A percentile compares a stretch with the other conserved stretches of the same genome.
phyloP scores from a whole-genome alignment of 1,140 invertebrate genomes.

The Nautilus pompilius region DNA sequence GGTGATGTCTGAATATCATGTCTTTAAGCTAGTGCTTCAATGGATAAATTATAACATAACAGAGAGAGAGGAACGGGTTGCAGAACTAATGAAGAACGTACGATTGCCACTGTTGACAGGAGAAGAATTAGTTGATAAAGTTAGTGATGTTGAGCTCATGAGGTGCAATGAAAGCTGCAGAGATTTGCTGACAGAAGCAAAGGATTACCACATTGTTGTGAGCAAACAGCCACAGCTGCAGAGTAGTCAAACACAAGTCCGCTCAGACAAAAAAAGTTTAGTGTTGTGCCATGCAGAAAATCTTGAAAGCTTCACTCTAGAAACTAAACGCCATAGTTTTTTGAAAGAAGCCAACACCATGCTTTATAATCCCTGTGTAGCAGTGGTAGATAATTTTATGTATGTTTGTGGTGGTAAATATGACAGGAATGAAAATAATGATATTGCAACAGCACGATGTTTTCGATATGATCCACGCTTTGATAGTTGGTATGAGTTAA shows the following conservation, averaged over 20 bases:
- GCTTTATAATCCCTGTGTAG: conserved; percentile 50
- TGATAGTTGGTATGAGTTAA: conserved; percentile 52
- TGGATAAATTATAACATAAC: conserved; percentile 40
- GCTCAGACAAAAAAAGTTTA: conserved; percentile 39
- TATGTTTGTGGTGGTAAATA: conserved; percentile 55
- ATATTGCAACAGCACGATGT: conserved; percentile 51
- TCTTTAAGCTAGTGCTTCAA: conserved; percentile 43
- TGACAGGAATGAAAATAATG: conserved; percentile 51
- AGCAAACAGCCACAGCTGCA: conserved; percentile 50
- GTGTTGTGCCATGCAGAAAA: conserved; percentile 50
- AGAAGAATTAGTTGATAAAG: conserved; percentile 52
- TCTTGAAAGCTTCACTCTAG: conserved; percentile 45
- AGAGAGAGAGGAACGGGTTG: conserved; percentile 31
- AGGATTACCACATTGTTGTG: conserved; percentile 53
- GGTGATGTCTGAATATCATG: conserved; percentile 43
- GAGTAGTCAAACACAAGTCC: conserved; percentile 41
- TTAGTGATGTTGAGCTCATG: conserved; percentile 45
- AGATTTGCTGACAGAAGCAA: conserved; percentile 47
- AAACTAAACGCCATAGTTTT: conserved; percentile 37
- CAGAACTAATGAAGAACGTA: conserved; percentile 43
- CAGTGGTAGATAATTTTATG: conserved; percentile 55
- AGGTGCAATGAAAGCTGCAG: conserved; percentile 38
- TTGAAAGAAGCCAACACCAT: conserved; percentile 45
- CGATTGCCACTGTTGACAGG: conserved; percentile 48
- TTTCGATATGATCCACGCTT: conserved; percentile 54